phyloP scores from a whole-genome alignment of 1,140 invertebrate genomes.

The Agrypnia vestita region DNA sequence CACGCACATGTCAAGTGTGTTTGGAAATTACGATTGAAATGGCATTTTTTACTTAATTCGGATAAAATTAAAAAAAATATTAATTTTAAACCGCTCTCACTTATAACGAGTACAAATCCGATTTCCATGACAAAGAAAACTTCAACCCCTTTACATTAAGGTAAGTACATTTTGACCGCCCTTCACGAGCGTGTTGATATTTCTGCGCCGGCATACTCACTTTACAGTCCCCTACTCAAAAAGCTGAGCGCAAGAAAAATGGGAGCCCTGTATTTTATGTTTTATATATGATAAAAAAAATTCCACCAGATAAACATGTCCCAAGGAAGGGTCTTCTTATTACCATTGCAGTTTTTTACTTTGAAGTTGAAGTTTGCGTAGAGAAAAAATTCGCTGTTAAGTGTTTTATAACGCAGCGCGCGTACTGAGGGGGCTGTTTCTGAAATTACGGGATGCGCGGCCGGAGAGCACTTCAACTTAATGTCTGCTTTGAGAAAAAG shows the following conservation, averaged over 20 bases:
- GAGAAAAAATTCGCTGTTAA: slow-evolving; percentile 33
- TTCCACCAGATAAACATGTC: slow-evolving; percentile 56
- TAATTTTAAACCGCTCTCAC: not conserved
- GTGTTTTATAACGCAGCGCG: slow-evolving; percentile 43
- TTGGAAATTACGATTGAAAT: too few relatives aligned
- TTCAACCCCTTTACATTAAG: slow-evolving; percentile 26
- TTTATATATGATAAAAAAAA: slow-evolving; percentile 54
- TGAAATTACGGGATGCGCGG: slow-evolving; percentile 45
- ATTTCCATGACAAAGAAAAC: slow-evolving; percentile 28
- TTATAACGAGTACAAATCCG: slow-evolving; percentile 17
- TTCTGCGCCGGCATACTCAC: slow-evolving; percentile 13
- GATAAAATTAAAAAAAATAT: not conserved
- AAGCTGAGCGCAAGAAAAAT: slow-evolving; percentile 54
- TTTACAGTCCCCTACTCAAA: slow-evolving; percentile 22
- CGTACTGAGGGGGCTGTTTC: slow-evolving; percentile 35
- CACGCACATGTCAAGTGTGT: not conserved
- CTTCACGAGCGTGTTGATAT: slow-evolving; percentile 18
- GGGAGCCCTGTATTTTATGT: slow-evolving; percentile 57
- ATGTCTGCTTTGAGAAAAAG: slow-evolving; percentile 50
- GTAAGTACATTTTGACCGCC: slow-evolving; percentile 34
- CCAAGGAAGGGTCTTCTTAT: slow-evolving; percentile 48
- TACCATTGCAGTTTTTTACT: slow-evolving; percentile 59
- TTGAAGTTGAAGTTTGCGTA: slow-evolving; percentile 52
- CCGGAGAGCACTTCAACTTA: slow-evolving; percentile 45
- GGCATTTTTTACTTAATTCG: not conserved